These are phyloP conservation scores for Paramisgurnus dabryanus DNA, from an alignment of 2,113 vertebrate genomes.

Conservation along the genomic window DNA sequence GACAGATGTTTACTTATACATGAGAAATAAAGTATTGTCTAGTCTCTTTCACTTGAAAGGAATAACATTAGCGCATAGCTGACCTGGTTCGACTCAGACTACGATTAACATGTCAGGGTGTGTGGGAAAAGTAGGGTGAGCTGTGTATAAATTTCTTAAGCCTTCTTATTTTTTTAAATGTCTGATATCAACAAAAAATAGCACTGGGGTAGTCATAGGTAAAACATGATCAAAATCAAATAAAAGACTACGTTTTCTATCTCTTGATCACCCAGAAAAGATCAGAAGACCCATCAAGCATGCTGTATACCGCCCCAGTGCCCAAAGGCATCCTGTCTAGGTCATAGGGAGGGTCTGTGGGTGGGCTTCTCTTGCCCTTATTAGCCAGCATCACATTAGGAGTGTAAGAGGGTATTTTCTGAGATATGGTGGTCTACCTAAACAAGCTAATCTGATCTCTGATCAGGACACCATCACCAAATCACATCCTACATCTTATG, in stretches of 20 bases:
- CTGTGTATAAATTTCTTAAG: too few relatives aligned
- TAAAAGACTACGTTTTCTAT: too few relatives aligned
- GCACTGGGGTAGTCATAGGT: too few relatives aligned
- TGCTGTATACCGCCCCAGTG: not conserved
- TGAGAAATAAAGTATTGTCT: conserved; percentile 1
- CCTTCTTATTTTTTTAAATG: too few relatives aligned
- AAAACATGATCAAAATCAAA: too few relatives aligned
- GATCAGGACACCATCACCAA: conserved; percentile 26
- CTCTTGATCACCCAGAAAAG: not conserved
- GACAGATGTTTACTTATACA: conserved; percentile 18
- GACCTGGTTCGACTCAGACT: conserved; percentile 6
- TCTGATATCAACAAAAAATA: too few relatives aligned
- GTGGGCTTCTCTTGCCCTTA: not conserved
- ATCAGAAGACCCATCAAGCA: not conserved
- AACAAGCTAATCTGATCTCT: conserved; percentile 3
- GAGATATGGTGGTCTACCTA: conserved; percentile 5
- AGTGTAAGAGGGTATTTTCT: not conserved
- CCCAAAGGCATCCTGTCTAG: conserved; percentile 1
- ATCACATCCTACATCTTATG: conserved; percentile 2
- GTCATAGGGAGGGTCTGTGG: conserved; percentile 12
- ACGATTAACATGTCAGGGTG: not conserved
- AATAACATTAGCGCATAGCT: not conserved
- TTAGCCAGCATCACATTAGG: not conserved
- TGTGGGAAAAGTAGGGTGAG: too few relatives aligned
- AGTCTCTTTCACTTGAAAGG: conserved; percentile 13